Evolutionary conservation across 2,113 vertebrate genomes (phyloP).

Genomic region (Dipodomys spectabilis): DNA sequence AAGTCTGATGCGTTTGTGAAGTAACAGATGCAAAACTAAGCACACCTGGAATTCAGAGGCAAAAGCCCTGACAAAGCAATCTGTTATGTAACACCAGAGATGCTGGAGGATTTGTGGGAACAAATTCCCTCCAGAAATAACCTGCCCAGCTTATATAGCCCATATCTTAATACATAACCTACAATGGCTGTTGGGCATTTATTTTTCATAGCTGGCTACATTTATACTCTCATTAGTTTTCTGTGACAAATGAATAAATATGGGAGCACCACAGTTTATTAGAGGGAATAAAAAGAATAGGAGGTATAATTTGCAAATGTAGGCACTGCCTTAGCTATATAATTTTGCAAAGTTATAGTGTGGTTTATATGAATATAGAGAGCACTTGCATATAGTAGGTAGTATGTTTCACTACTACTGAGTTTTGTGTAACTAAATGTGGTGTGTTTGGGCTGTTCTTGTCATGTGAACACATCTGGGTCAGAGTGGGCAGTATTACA

Average conservation of each 20-base stretch:
- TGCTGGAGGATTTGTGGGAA: constrained; percentile 67
- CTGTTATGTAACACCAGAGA: constrained; percentile 65
- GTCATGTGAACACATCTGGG: background rate
- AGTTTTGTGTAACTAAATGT: background rate
- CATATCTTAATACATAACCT: constrained; percentile 74
- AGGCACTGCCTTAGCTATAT: background rate
- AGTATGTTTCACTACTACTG: background rate
- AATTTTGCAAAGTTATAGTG: constrained; percentile 29
- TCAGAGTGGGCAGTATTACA: background rate
- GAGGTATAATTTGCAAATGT: constrained; percentile 28
- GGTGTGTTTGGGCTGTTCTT: background rate
- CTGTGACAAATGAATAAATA: constrained; percentile 65
- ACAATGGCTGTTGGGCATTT: constrained; percentile 62
- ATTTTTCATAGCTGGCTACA: constrained; percentile 69
- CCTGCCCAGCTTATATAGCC: constrained; percentile 37
- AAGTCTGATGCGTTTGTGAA: constrained; percentile 71
- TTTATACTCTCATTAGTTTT: constrained; percentile 69
- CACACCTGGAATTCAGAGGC: constrained; percentile 74
- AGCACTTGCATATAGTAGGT: background rate
- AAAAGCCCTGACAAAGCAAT: constrained; percentile 76
- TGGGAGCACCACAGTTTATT: constrained; percentile 10
- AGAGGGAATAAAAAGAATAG: constrained; percentile 35
- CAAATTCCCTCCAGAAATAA: constrained; percentile 65
- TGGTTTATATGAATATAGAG: constrained; percentile 3
- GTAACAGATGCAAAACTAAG: constrained; percentile 78